Percentiles rank a stretch among this genome's conserved stretches.
Evolutionary conservation across 2,888 invertebrate genomes (phyloP).

Genomic region (Acrocyrtus sp.): DNA sequence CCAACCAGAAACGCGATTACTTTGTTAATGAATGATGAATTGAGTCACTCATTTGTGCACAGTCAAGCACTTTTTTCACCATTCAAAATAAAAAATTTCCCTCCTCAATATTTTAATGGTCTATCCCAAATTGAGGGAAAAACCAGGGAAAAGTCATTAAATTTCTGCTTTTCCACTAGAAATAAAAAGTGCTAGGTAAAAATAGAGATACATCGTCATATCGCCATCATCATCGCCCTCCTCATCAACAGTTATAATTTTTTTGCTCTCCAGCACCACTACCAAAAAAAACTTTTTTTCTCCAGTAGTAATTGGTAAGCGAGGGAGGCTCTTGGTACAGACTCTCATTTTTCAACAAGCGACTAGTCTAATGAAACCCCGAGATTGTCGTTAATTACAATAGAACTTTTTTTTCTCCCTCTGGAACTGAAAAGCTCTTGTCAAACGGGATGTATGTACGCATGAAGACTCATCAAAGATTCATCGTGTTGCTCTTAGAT

Average conservation of each 20-base stretch:
- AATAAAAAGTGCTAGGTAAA: not conserved
- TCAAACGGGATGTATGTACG: constrained; percentile 33
- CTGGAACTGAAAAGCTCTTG: constrained; percentile 22
- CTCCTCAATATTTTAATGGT: too few species aligned
- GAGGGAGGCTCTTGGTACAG: constrained; percentile 22
- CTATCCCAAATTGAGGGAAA: constrained; percentile 11
- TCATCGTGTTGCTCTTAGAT: constrained; percentile 36
- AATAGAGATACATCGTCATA: not conserved
- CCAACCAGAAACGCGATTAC: constrained; percentile 19
- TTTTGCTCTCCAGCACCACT: constrained; percentile 6
- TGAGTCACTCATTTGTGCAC: constrained; percentile 29
- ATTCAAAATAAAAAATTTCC: constrained; percentile 9
- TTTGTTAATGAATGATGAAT: constrained; percentile 31
- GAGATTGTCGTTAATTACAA: constrained; percentile 53
- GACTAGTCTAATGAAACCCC: constrained; percentile 42
- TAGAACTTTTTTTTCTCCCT: constrained; percentile 22
- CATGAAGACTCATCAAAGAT: constrained; percentile 52
- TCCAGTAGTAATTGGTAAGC: constrained; percentile 39
- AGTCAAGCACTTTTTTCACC: constrained; percentile 25
- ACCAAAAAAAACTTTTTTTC: not conserved
- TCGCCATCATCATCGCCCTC: too few species aligned
- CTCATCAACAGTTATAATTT: too few species aligned
- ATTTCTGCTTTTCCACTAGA: too few species aligned
- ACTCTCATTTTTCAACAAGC: constrained; percentile 10
- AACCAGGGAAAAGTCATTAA: constrained; percentile 37